A percentile compares a stretch with the other conserved stretches of the same genome.
Evolutionary conservation across 2,888 invertebrate genomes (phyloP).

Genomic region (Nymphalis polychloros): DNA sequence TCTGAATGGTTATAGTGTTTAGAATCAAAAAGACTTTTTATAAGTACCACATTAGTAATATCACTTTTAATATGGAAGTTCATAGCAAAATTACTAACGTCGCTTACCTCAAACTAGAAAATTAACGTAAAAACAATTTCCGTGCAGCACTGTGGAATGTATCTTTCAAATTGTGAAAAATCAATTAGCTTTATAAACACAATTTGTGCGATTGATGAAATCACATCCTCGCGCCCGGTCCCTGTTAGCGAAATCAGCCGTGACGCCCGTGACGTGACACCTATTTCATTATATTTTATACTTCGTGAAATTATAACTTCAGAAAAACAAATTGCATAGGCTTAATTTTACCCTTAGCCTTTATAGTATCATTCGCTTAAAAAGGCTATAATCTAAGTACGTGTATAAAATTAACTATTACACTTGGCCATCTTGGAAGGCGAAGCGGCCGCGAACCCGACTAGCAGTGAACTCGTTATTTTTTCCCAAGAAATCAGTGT

Average conservation of each 20-base stretch:
- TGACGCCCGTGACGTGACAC: too few species aligned
- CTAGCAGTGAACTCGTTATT: constrained; percentile 45
- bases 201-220: too few species aligned
- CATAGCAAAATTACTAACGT: neutral
- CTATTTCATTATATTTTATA: constrained; percentile 9
- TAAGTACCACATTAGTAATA: too few species aligned
- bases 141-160: too few species aligned
- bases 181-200: too few species aligned
- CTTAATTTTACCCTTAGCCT: neutral
- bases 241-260: neutral
- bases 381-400: too few species aligned
- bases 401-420: neutral
- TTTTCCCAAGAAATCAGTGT: constrained; percentile 66
- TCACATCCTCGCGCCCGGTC: too few species aligned
- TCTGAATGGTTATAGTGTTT: too few species aligned
- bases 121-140: neutral
- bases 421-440: neutral
- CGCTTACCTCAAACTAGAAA: constrained; percentile 1
- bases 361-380: too few species aligned
- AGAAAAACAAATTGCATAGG: neutral
- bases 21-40: too few species aligned
- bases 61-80: too few species aligned
- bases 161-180: too few species aligned
- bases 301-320: neutral
- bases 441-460: constrained; percentile 24